phyloP scores from a whole-genome alignment of 2,797 vertebrate species.

The Gallinago solitaria region DNA sequence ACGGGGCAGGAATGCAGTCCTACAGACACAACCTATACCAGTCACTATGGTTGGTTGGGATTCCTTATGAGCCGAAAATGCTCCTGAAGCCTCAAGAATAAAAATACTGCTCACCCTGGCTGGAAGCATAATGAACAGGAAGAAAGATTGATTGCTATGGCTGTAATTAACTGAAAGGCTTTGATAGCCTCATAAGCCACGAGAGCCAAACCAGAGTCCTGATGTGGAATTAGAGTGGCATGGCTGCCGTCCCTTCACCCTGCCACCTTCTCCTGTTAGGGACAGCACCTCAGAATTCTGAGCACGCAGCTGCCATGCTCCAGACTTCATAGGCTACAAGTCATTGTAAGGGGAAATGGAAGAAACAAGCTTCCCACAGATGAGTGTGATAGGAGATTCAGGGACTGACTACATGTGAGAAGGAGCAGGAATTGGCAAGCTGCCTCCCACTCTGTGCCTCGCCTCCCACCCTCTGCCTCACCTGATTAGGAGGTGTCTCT shows the following conservation, averaged over 20 bases:
- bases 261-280: background rate
- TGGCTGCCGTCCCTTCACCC: background rate
- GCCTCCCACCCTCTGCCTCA: background rate
- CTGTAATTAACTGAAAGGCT: constrained; percentile 42
- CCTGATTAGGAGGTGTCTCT: background rate
- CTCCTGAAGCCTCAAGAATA: background rate
- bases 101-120: constrained; percentile 12
- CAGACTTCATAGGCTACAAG: constrained; percentile 42
- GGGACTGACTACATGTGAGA: background rate
- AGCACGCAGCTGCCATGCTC: constrained; percentile 32
- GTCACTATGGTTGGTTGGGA: background rate
- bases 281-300: constrained; percentile 28
- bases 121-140: constrained; percentile 25
- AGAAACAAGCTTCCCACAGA: constrained; percentile 33
- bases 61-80: background rate
- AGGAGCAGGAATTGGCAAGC: background rate
- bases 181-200: background rate
- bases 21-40: background rate
- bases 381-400: background rate
- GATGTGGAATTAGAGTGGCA: background rate
- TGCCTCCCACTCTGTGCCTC: background rate
- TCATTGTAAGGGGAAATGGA: constrained; percentile 38
- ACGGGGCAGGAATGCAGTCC: background rate
- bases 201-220: background rate
- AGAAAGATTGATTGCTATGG: constrained; percentile 34